Evolutionary conservation across 2,888 invertebrate genomes (phyloP).

Genomic region (Brachynemurus nebulosus): DNA sequence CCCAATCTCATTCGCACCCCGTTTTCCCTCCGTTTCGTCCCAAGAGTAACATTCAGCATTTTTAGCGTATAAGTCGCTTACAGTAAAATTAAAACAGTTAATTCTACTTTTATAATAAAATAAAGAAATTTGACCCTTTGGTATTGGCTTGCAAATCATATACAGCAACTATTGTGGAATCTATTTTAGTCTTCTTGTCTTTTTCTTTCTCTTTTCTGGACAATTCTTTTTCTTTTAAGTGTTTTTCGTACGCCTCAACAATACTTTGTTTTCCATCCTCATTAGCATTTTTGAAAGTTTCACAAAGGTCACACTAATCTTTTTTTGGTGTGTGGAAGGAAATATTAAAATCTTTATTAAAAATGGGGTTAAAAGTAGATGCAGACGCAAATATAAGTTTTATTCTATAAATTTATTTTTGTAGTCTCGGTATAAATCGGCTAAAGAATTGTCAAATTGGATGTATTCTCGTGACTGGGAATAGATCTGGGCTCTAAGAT

Average conservation of each 20-base stretch:
- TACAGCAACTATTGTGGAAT: not conserved
- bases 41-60: slow-evolving; percentile 21
- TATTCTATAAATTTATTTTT: slow-evolving; percentile 12
- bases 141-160: not conserved
- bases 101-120: not conserved
- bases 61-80: not conserved
- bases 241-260: slow-evolving; percentile 5
- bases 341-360: slow-evolving; percentile 15
- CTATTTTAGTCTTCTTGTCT: not conserved
- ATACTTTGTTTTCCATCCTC: slow-evolving; percentile 14
- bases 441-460: slow-evolving; percentile 18
- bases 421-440: slow-evolving; percentile 19
- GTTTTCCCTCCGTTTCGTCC: slow-evolving; percentile 20
- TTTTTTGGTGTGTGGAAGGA: slow-evolving; percentile 15
- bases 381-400: slow-evolving; percentile 10
- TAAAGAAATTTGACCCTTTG: not conserved
- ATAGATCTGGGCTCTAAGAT: slow-evolving; percentile 16
- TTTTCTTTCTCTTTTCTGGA: slow-evolving; percentile 1
- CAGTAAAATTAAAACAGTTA: slow-evolving; percentile 1
- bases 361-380: slow-evolving; percentile 12
- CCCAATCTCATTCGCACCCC: slow-evolving; percentile 18
- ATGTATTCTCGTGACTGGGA: slow-evolving; percentile 17
- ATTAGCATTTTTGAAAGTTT: slow-evolving; percentile 13
- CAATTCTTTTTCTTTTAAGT: slow-evolving; percentile 1
- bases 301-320: slow-evolving; percentile 16